Conservation (phyloP, 2,888 invertebrate genomes). For the Diarsia dahlii region DNA sequence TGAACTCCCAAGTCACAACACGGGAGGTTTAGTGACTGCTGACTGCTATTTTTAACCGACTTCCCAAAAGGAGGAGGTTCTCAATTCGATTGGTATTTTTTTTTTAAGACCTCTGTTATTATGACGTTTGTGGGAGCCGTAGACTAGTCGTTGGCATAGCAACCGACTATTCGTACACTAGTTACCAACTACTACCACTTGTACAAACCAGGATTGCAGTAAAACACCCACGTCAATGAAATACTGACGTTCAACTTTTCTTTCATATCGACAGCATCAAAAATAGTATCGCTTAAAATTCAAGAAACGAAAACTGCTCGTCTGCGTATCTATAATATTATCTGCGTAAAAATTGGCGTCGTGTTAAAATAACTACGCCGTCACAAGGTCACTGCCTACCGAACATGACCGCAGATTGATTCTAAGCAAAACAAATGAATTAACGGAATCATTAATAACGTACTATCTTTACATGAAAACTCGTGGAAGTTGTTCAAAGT, state of each 20-base stretch:
- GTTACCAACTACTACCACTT: not conserved
- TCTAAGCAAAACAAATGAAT: constrained; percentile 54
- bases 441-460: constrained; percentile 49
- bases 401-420: constrained; percentile 50
- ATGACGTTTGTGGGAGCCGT: constrained; percentile 38
- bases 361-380: constrained; percentile 59
- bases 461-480: constrained; percentile 36
- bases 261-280: constrained; percentile 7
- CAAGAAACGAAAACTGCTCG: constrained; percentile 16
- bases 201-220: not conserved
- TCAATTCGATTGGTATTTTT: no score
- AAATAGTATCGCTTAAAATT: constrained; percentile 13
- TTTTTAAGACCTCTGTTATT: constrained; percentile 31
- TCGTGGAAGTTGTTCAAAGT: constrained; percentile 13
- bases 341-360: constrained; percentile 45
- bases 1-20: constrained; percentile 22
- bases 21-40: constrained; percentile 20
- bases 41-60: no score
- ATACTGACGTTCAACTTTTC: not conserved
- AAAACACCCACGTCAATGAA: not conserved
- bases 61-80: no score
- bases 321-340: constrained; percentile 33
- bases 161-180: constrained; percentile 16
- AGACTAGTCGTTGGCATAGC: constrained; percentile 35
- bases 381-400: constrained; percentile 59